phyloP scores from a whole-genome alignment of 2,113 vertebrate genomes.

The Propithecus coquereli region DNA sequence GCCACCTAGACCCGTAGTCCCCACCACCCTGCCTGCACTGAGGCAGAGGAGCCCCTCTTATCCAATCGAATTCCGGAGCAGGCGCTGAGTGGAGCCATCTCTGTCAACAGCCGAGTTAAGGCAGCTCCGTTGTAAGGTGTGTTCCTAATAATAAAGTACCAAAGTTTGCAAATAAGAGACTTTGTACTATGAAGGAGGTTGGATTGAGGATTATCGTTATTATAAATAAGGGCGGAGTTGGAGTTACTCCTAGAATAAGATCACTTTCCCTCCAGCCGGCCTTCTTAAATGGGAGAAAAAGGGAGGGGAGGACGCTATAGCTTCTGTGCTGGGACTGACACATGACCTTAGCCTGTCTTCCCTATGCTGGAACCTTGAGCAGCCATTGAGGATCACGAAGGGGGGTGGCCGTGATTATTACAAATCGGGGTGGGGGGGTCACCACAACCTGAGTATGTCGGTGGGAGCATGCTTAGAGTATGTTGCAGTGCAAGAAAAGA shows the following conservation, averaged over 20 bases:
- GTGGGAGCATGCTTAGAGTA: not conserved
- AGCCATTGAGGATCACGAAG: not conserved
- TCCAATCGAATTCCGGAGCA: not conserved
- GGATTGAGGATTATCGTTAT: not conserved
- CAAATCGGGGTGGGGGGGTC: not conserved
- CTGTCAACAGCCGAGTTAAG: not conserved
- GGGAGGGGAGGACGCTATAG: not conserved
- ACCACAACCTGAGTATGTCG: not conserved
- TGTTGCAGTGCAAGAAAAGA: not conserved
- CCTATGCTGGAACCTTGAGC: not conserved
- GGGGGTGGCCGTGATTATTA: not conserved
- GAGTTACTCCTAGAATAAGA: not conserved
- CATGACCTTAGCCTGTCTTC: not conserved
- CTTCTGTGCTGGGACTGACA: not conserved
- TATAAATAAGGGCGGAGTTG: not conserved
- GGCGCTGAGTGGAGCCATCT: not conserved
- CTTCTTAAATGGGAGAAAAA: not conserved
- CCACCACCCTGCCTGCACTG: not conserved
- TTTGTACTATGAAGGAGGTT: not conserved
- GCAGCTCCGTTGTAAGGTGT: not conserved
- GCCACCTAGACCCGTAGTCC: not conserved
- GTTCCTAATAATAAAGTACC: not conserved
- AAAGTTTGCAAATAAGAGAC: not conserved
- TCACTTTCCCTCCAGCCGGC: not conserved
- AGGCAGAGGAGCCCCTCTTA: not conserved